Evolutionary conservation across 1,140 invertebrate species (phyloP).

Genomic region (Branchinecta lynchi): DNA sequence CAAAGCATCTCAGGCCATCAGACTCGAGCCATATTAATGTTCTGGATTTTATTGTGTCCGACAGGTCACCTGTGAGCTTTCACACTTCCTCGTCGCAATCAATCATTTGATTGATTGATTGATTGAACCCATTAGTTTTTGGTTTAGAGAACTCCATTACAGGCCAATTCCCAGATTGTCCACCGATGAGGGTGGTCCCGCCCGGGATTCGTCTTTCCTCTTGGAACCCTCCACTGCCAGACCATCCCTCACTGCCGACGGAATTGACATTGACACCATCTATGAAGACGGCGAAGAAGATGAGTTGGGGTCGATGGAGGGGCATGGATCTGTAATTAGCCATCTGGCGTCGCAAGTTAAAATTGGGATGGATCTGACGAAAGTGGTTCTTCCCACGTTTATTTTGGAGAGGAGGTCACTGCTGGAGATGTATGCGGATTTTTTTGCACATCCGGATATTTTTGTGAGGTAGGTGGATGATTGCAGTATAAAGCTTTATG

Average conservation of each 20-base stretch:
- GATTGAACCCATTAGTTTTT: too few species aligned
- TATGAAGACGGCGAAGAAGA: conserved; percentile 76
- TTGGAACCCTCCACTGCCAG: background rate
- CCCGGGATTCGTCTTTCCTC: too few species aligned
- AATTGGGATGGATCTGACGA: conserved; percentile 96
- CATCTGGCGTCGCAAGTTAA: conserved; percentile 89
- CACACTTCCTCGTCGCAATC: too few species aligned
- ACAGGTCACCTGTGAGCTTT: too few species aligned
- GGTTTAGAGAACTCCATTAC: too few species aligned
- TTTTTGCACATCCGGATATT: conserved; percentile 92
- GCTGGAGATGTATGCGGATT: conserved; percentile 95
- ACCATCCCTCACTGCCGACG: background rate
- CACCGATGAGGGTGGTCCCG: too few species aligned
- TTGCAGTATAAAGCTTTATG: background rate
- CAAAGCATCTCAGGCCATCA: too few species aligned
- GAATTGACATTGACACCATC: conserved; percentile 36
- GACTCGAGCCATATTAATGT: too few species aligned
- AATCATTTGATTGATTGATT: too few species aligned
- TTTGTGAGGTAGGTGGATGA: conserved; percentile 62
- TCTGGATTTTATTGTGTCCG: too few species aligned
- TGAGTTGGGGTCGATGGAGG: conserved; percentile 70
- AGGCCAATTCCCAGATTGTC: too few species aligned
- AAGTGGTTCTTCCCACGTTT: conserved; percentile 91
- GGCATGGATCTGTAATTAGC: conserved; percentile 82
- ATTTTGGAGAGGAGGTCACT: conserved; percentile 87